Evolutionary conservation across 2,113 vertebrate genomes (phyloP).

Genomic region (Anseranas semipalmata): DNA sequence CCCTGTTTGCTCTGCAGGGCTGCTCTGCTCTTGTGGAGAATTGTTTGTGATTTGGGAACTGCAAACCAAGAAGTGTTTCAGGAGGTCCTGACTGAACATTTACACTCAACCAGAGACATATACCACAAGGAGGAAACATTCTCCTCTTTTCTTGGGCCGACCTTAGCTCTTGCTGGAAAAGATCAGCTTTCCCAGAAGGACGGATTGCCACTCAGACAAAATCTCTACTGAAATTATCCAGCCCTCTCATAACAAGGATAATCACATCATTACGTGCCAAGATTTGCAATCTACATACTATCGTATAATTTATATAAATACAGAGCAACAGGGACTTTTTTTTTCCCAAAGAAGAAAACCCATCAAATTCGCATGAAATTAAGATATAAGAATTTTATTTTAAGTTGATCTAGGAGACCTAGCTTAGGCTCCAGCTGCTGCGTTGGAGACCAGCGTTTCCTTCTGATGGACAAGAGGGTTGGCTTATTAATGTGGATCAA

Average conservation of each 20-base stretch:
- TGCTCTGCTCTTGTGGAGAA: neutral
- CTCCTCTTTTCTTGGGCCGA: neutral
- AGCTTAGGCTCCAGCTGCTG: accelerated
- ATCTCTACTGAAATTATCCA: constrained; percentile 25
- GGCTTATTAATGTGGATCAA: neutral
- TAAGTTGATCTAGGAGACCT: neutral
- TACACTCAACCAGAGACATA: neutral
- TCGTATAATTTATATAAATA: neutral
- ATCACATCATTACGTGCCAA: neutral
- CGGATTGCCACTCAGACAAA: constrained; percentile 12
- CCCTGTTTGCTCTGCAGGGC: neutral
- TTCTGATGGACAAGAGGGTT: accelerated
- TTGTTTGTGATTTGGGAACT: neutral
- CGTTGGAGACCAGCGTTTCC: accelerated
- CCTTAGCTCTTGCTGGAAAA: constrained; percentile 34
- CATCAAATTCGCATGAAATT: neutral
- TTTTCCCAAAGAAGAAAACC: neutral
- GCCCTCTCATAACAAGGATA: neutral
- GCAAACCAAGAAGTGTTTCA: neutral
- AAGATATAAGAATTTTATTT: neutral
- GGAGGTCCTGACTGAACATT: neutral
- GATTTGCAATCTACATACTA: neutral
- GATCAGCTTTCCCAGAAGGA: constrained; percentile 16
- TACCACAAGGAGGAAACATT: neutral
- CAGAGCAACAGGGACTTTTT: neutral